Conservation (phyloP, 2,113 vertebrate genomes). For the Guaruba guarouba region DNA sequence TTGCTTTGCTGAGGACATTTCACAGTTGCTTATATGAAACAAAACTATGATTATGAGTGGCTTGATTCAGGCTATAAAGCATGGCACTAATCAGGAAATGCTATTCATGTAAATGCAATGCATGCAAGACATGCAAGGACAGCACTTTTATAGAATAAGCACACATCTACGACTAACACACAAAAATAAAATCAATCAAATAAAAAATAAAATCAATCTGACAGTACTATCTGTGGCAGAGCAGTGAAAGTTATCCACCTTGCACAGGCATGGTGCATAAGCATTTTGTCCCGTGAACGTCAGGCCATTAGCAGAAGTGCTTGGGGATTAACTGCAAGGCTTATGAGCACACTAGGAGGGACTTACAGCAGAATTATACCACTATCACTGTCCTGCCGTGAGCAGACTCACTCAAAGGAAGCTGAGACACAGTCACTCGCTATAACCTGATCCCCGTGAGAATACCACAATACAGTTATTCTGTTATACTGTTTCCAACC, state of each 20-base stretch:
- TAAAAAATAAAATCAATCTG: not conserved
- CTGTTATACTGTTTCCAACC: not conserved
- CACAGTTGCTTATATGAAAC: not conserved
- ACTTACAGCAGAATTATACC: not conserved
- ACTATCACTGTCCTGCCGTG: not conserved
- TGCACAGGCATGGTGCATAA: not conserved
- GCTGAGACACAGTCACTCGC: not conserved
- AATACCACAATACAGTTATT: not conserved
- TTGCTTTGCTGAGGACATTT: not conserved
- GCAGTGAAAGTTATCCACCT: not conserved
- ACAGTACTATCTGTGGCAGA: not conserved
- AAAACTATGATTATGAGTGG: not conserved
- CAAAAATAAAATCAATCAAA: not conserved
- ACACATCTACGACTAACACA: not conserved
- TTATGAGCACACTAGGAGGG: not conserved
- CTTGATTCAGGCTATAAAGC: not conserved
- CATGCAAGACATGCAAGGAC: not conserved
- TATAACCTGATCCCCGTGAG: not conserved
- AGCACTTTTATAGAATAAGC: not conserved
- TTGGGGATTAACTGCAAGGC: not conserved
- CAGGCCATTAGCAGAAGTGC: not conserved
- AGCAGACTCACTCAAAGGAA: not conserved
- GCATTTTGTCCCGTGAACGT: not conserved
- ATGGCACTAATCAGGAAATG: not conserved
- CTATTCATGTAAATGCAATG: not conserved